Evolutionary conservation across 2,113 vertebrate genomes (phyloP), one percentile per base, ranked within the genome.

Genomic region (Podiceps cristatus): DNA sequence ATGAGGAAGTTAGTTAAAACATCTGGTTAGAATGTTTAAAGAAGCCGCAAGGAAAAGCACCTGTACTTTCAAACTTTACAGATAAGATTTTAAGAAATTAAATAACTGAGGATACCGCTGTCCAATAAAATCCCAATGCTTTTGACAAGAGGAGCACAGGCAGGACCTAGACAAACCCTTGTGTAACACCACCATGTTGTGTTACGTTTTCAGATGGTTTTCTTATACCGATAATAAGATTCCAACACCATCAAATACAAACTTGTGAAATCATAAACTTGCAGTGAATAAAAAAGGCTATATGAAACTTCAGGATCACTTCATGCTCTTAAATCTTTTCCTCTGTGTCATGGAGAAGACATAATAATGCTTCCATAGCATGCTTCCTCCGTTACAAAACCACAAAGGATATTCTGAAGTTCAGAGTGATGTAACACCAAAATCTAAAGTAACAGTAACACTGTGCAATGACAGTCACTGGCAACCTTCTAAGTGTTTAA

Each of bases 181-280:
- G 0, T 28, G 49, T 62, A 93, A 64, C 24, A 73, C 33, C 16
- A 68, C 7, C 44, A 28, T 0, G 0, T 7, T 23, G 10, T 19
- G 31, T 35, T 67, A 42, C 13, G 33, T 86, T 87, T 75, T 74
- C 49, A 90, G 33, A 9, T 62, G 23, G 10, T 72, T 80, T 89
- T 58, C 42, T 10, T 20, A 22, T 13, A 71, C 25, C 37, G 8
- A 37, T 37, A 37, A 37, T 37, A 9, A 37, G 37, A 37, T 37
- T 37, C 37, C 37, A 9, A 37, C 37, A 37, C 37, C 37, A 53
- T 49, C 85, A 81, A 78, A 77, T 11, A 55, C 40, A 40, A 82
- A 74, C 25, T n/a, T 15, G 28, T 33, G 56, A 50, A 86, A 91
- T 23, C 18, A 20, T 12, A 47, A 58, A 47, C 53, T 45, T 29